phyloP scores from a whole-genome alignment of 2,888 invertebrate species.

The Sceliomorpha sp. region DNA sequence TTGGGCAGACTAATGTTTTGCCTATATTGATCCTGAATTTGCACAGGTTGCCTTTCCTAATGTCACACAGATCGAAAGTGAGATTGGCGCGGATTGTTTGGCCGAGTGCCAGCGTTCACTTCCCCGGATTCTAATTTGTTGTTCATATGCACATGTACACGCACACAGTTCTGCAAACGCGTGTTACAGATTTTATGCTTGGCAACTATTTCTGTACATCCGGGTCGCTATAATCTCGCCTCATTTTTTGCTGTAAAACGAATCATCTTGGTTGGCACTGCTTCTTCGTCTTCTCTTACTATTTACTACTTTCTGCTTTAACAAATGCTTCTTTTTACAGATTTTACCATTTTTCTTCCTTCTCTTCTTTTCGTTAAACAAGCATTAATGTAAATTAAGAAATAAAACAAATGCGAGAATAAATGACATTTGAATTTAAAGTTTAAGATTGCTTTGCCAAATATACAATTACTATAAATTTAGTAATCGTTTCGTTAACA shows the following conservation, averaged over 20 bases:
- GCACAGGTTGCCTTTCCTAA: conserved; percentile 32
- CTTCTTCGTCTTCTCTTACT: conserved; percentile 8
- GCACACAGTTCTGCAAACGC: conserved; percentile 54
- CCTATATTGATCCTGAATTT: conserved; percentile 45
- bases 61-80: conserved; percentile 64
- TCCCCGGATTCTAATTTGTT: conserved; percentile 56
- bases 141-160: conserved; percentile 54
- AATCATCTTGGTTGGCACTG: conserved; percentile 29
- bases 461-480: too few relatives aligned
- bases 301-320: conserved; percentile 2
- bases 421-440: too few relatives aligned
- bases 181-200: conserved; percentile 61
- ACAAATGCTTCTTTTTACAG: not conserved
- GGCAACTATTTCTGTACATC: conserved; percentile 69
- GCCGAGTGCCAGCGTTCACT: conserved; percentile 51
- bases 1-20: too few relatives aligned
- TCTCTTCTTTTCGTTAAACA: conserved; percentile 8
- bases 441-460: too few relatives aligned
- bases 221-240: conserved; percentile 63
- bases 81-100: conserved; percentile 67
- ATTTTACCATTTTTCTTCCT: conserved; percentile 17
- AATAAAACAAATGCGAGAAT: too few relatives aligned
- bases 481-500: too few relatives aligned
- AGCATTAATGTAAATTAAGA: too few relatives aligned
- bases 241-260: conserved; percentile 30